Conservation (phyloP, 64 coral and sea anemone species). For the Hydrozoanthus tunicans region DNA sequence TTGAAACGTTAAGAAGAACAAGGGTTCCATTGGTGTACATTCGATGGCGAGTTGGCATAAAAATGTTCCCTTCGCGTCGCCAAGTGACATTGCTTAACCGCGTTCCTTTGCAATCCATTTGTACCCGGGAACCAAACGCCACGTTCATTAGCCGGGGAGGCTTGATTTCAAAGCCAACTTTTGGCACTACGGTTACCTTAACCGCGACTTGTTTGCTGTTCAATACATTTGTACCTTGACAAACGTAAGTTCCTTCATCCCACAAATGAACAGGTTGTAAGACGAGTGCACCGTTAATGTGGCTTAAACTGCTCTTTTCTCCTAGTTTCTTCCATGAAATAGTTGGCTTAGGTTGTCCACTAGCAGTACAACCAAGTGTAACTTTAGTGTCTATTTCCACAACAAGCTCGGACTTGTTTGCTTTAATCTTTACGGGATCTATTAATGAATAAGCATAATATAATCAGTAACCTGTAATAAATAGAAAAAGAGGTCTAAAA, state of each 20-base stretch:
- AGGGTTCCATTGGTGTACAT: neutral
- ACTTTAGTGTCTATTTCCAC: neutral
- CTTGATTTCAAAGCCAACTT: neutral
- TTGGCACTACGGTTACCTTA: neutral
- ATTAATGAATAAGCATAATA: neutral
- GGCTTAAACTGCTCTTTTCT: too few relatives aligned
- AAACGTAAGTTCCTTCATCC: neutral
- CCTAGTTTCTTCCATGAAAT: neutral
- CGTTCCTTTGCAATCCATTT: neutral
- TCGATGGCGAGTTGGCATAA: neutral
- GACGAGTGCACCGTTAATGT: neutral
- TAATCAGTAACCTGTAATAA: neutral
- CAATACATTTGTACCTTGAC: neutral
- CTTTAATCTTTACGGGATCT: neutral
- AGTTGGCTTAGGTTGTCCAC: neutral
- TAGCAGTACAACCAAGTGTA: neutral
- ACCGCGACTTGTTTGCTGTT: neutral
- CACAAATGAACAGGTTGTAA: neutral
- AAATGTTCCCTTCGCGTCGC: neutral
- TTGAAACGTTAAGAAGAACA: neutral
- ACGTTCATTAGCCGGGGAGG: neutral
- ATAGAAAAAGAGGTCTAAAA: too few relatives aligned
- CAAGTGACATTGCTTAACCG: neutral
- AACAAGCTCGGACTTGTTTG: neutral
- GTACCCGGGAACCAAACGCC: neutral